Evolutionary conservation across 2,888 invertebrate genomes (phyloP).

Genomic region (Graphium colonna): DNA sequence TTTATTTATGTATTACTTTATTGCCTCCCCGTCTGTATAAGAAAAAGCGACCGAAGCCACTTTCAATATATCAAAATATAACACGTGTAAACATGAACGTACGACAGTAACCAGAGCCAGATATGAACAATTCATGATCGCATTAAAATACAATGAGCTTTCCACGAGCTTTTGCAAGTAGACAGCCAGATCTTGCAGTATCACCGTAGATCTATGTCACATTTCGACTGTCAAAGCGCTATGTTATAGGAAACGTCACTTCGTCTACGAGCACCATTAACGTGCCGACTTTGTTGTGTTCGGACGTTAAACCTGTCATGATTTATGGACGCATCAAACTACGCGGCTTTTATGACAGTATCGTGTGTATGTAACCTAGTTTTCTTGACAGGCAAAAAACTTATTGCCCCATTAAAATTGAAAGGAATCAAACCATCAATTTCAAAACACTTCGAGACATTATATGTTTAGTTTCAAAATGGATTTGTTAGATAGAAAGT

Average conservation of each 20-base stretch:
- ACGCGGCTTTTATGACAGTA: constrained; percentile 26
- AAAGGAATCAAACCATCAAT: too few species aligned
- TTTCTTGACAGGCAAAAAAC: background rate
- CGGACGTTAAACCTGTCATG: constrained; percentile 25
- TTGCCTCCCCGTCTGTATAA: too few species aligned
- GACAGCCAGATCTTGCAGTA: background rate
- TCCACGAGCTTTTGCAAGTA: background rate
- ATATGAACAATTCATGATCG: constrained; percentile 4
- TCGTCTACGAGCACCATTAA: constrained; percentile 14
- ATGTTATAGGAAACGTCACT: constrained; percentile 13
- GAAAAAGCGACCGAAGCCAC: too few species aligned
- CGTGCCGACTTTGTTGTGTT: constrained; percentile 14
- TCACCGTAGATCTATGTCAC: constrained; percentile 11
- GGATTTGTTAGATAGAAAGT: too few species aligned
- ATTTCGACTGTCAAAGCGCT: constrained; percentile 2
- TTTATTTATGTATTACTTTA: too few species aligned
- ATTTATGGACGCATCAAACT: constrained; percentile 27
- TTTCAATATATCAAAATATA: background rate
- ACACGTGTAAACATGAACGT: background rate
- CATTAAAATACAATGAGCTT: background rate
- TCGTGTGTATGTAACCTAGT: constrained; percentile 1
- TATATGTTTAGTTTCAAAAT: too few species aligned
- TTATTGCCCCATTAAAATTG: constrained; percentile 6
- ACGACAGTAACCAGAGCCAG: background rate
- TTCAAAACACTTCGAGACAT: too few species aligned